These are phyloP conservation scores for Perodicticus potto DNA, from an alignment of 2,797 vertebrate species.

Conservation along the genomic window DNA sequence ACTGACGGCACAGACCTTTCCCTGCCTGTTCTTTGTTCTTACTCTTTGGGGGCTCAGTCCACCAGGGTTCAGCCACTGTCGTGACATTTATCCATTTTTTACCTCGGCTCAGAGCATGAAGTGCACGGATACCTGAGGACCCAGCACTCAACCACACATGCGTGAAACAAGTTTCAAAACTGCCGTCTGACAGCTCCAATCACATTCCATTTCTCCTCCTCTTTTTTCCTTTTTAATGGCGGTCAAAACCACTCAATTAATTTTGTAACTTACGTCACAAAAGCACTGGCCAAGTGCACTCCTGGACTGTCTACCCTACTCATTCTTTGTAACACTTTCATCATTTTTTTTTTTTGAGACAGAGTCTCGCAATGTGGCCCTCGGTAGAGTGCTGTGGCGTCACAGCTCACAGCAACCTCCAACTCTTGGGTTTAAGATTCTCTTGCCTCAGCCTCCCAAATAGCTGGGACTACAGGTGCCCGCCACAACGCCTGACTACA, in stretches of 20 bases:
- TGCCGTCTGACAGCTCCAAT: background rate
- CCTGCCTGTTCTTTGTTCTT: background rate
- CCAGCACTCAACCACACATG: accelerated
- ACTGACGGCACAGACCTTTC: background rate
- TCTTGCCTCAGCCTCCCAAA: too few species aligned
- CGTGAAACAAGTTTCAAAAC: background rate
- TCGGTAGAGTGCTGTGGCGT: too few species aligned
- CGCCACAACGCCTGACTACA: too few species aligned
- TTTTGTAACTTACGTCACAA: background rate
- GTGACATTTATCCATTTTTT: background rate
- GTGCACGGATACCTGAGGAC: background rate
- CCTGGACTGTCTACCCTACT: background rate
- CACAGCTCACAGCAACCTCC: too few species aligned
- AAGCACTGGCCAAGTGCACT: background rate
- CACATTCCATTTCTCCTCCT: background rate
- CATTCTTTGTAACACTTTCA: background rate
- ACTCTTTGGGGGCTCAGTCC: background rate
- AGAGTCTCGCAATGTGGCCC: too few species aligned
- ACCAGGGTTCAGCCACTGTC: background rate
- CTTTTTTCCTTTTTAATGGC: background rate
- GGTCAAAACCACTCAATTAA: background rate
- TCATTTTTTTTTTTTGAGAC: background rate
- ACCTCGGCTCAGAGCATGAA: background rate
- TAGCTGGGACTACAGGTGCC: too few species aligned
- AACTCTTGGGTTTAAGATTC: too few species aligned